These are phyloP conservation scores for Clamator glandarius DNA, from an alignment of 2,797 vertebrate species.

Conservation along the genomic window DNA sequence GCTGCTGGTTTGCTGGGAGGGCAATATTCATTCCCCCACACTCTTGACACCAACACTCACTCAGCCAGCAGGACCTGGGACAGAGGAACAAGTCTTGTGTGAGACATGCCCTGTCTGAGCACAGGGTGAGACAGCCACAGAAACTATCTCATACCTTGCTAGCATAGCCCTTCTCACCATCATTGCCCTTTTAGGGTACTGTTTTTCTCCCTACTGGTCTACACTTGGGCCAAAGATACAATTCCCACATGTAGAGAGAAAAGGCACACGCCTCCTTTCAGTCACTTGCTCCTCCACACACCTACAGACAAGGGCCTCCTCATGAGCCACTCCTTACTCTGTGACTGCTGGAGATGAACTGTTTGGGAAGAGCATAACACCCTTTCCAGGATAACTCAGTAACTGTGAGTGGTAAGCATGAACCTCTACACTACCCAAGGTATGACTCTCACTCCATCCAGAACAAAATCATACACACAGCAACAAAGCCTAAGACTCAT, in stretches of 20 bases:
- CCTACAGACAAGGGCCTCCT: background rate
- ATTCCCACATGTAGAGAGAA: background rate
- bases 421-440: background rate
- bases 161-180: rapidly evolving
- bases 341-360: background rate
- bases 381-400: background rate
- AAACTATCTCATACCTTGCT: background rate
- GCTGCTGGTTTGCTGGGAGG: background rate
- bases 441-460: background rate
- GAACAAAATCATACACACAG: rapidly evolving
- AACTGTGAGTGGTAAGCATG: rapidly evolving
- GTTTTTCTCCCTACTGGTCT: background rate
- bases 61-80: background rate
- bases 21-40: background rate
- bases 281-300: background rate
- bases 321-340: background rate
- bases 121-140: background rate
- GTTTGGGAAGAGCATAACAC: background rate
- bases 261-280: background rate
- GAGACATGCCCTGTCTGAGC: background rate
- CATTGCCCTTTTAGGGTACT: background rate
- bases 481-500: background rate
- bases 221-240: background rate
- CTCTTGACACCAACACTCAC: rapidly evolving
- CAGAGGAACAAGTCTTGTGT: background rate